Evolutionary conservation across 2,888 invertebrate species (phyloP).

Genomic region (Zygogramma bicolorata): DNA sequence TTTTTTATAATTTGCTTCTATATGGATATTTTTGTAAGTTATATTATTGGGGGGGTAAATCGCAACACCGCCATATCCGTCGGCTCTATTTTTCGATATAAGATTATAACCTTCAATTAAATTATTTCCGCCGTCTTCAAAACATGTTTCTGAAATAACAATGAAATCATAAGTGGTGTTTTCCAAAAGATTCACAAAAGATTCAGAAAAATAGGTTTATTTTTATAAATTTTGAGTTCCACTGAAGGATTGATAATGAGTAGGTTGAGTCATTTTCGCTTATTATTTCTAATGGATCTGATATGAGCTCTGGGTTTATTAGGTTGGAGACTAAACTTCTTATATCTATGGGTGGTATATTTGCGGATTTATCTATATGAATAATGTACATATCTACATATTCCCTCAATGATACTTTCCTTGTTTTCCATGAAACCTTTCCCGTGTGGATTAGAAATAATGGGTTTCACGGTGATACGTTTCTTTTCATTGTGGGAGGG

Average conservation of each 20-base stretch:
- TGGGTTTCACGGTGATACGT: too few species aligned
- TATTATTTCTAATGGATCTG: neutral
- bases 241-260: neutral
- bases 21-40: neutral
- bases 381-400: too few species aligned
- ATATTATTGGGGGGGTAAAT: neutral
- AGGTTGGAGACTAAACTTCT: neutral
- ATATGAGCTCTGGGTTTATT: neutral
- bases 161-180: too few species aligned
- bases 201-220: neutral
- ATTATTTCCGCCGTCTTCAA: neutral
- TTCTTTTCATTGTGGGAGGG: too few species aligned
- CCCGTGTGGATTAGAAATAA: too few species aligned
- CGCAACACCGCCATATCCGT: neutral
- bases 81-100: neutral
- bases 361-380: too few species aligned
- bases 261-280: neutral
- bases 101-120: constrained; percentile 7
- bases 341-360: too few species aligned
- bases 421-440: too few species aligned
- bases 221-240: neutral
- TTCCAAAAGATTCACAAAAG: neutral
- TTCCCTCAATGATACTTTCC: too few species aligned
- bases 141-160: neutral
- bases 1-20: too few species aligned